Conservation (phyloP, 2,113 vertebrate genomes). For the Epinephelus moara region DNA sequence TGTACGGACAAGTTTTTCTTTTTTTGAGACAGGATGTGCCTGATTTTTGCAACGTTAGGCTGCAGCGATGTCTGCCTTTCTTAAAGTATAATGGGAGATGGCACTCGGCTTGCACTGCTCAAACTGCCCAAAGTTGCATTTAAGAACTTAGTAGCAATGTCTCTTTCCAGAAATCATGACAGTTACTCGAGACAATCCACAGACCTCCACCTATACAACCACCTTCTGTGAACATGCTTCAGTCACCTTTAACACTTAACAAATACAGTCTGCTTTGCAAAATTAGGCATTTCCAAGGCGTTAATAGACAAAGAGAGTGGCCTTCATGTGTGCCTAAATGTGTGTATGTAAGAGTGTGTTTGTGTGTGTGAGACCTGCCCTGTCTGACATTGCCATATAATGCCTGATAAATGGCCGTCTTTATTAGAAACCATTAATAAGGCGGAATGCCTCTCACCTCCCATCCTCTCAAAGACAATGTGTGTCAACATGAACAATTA, state of each 20-base stretch:
- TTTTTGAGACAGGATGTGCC: too few species aligned
- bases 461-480: constrained; percentile 77
- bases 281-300: constrained; percentile 22
- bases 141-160: too few species aligned
- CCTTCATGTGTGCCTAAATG: not conserved
- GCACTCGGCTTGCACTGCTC: too few species aligned
- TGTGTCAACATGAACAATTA: constrained; percentile 84
- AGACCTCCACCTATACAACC: not conserved
- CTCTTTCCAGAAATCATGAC: too few species aligned
- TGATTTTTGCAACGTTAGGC: too few species aligned
- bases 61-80: too few species aligned
- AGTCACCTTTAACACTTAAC: too few species aligned
- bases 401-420: constrained; percentile 77
- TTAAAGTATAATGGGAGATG: too few species aligned
- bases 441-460: constrained; percentile 68
- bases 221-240: not conserved
- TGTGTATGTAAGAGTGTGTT: not conserved
- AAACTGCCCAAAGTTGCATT: too few species aligned
- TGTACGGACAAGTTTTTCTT: too few species aligned
- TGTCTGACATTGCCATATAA: constrained; percentile 65
- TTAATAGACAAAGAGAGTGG: not conserved
- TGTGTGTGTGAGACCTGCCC: constrained; percentile 9
- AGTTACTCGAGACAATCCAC: too few species aligned
- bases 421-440: constrained; percentile 85
- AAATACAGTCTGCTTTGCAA: not conserved